Percentiles rank a stretch among this genome's conserved stretches.
phyloP scores from a whole-genome alignment of 2,113 vertebrate genomes.

The Thalassoma bifasciatum region DNA sequence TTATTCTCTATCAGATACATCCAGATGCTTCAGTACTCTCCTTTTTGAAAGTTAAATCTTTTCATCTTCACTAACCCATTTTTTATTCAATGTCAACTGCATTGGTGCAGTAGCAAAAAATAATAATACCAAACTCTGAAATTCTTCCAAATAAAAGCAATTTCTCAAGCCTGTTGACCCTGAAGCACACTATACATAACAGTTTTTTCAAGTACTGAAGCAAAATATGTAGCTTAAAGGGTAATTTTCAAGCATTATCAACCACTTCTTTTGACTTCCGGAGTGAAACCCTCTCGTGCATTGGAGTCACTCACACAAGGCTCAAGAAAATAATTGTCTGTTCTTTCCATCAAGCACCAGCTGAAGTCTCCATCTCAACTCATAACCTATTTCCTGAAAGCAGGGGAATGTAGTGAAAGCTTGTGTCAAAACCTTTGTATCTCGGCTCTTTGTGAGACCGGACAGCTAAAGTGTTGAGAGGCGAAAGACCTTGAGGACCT shows the following conservation, averaged over 20 bases:
- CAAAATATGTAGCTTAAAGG: neutral
- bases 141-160: neutral
- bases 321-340: slow-evolving; percentile 31
- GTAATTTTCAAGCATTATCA: neutral
- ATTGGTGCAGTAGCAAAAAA: slow-evolving; percentile 3
- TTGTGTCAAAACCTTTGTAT: slow-evolving; percentile 62
- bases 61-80: slow-evolving; percentile 3
- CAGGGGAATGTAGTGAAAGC: slow-evolving; percentile 60
- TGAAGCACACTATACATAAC: neutral
- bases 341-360: slow-evolving; percentile 52
- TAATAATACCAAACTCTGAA: neutral
- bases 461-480: slow-evolving; percentile 64
- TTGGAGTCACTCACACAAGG: slow-evolving; percentile 6
- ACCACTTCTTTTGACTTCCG: slow-evolving; percentile 1
- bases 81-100: neutral
- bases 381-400: slow-evolving; percentile 60
- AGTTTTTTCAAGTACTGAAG: neutral
- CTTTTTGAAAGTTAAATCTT: neutral
- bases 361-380: slow-evolving; percentile 54
- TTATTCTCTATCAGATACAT: neutral
- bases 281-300: slow-evolving; percentile 28
- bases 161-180: slow-evolving; percentile 2
- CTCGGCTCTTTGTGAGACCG: slow-evolving; percentile 61
- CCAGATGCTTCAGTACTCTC: neutral
- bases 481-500: slow-evolving; percentile 59